These are phyloP conservation scores for Cryptus armator DNA, from an alignment of 2,888 invertebrate species.

Conservation along the genomic window DNA sequence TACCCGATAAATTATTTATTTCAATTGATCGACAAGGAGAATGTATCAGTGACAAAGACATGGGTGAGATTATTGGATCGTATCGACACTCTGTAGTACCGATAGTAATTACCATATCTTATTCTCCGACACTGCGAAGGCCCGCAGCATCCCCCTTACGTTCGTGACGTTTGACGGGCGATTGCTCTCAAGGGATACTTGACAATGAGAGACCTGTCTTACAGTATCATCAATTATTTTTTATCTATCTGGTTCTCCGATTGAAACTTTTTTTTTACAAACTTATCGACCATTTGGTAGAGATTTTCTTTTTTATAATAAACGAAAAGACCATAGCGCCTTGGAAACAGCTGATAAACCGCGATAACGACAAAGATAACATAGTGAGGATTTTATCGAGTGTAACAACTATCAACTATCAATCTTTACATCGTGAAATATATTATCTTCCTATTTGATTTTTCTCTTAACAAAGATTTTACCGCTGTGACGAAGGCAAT, in stretches of 20 bases:
- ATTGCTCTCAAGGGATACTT: neutral
- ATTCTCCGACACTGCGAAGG: neutral
- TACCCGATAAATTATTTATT: slow-evolving; percentile 9
- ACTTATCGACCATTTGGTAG: neutral
- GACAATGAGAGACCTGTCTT: neutral
- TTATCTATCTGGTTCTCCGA: neutral
- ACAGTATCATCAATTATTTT: neutral
- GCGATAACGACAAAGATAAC: neutral
- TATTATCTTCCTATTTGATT: too few relatives aligned
- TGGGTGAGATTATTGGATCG: slow-evolving; percentile 32
- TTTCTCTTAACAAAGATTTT: neutral
- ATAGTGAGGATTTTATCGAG: neutral
- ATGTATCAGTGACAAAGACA: slow-evolving; percentile 16
- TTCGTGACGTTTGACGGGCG: slow-evolving; percentile 7
- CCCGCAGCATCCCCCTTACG: slow-evolving; percentile 10
- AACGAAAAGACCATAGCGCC: neutral
- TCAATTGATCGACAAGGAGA: neutral
- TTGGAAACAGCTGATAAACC: slow-evolving; percentile 4
- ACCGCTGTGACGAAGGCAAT: neutral
- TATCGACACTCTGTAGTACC: neutral
- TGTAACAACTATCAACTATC: neutral
- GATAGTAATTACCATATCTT: neutral
- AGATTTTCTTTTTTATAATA: neutral
- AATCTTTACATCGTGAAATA: too few relatives aligned
- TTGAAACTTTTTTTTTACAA: neutral